A percentile compares a stretch with the other conserved stretches of the same genome.
Conservation (phyloP, 2,113 vertebrate species). For the Callospermophilus lateralis region DNA sequence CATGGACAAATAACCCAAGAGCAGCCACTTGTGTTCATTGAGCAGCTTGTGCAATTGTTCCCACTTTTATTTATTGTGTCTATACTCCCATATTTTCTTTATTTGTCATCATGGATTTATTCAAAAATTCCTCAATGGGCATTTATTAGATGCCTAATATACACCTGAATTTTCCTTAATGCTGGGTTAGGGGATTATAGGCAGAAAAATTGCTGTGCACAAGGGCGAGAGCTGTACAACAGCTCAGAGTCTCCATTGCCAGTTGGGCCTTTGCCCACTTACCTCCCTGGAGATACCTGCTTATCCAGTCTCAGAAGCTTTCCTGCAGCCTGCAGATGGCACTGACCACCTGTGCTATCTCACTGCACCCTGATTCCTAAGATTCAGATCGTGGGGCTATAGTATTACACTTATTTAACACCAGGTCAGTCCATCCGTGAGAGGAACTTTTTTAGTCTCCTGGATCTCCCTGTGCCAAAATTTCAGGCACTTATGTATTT, state of each 20-base stretch:
- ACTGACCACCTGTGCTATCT: conserved; percentile 64
- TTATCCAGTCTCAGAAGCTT: neutral
- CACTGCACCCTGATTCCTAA: neutral
- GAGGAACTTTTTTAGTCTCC: neutral
- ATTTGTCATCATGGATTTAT: neutral
- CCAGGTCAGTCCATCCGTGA: neutral
- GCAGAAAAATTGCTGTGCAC: neutral
- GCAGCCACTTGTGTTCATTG: too few species aligned
- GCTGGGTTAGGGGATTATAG: neutral
- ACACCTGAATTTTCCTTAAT: neutral
- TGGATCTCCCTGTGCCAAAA: neutral
- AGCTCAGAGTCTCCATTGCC: neutral
- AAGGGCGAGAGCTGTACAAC: neutral
- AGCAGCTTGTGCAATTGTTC: neutral
- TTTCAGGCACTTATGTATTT: neutral
- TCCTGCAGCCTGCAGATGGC: conserved; percentile 67
- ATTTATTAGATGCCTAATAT: neutral
- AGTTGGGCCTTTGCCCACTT: neutral
- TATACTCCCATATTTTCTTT: neutral
- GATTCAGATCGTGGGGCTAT: neutral
- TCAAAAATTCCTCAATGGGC: neutral
- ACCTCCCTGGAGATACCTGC: neutral
- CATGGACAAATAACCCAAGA: neutral
- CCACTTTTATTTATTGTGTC: neutral
- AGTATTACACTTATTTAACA: neutral